A percentile compares a stretch with the other conserved stretches of the same genome.
phyloP scores from a whole-genome alignment of 2,113 vertebrate species.

The Labeo catla region DNA sequence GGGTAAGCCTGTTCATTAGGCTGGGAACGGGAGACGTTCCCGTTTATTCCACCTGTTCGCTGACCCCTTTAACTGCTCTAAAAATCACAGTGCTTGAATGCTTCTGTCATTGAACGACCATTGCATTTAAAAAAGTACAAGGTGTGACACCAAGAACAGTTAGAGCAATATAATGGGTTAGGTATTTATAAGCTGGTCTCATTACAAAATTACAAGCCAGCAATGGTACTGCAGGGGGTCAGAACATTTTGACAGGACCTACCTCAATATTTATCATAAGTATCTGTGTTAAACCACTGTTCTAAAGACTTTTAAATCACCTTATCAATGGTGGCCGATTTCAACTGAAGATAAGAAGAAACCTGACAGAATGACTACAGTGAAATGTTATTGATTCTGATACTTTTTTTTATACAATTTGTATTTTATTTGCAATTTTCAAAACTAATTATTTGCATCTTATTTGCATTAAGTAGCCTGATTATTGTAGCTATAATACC shows the following conservation, averaged over 20 bases:
- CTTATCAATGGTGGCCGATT: background rate
- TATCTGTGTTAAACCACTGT: background rate
- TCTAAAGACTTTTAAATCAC: background rate
- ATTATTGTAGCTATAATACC: background rate
- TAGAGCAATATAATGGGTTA: background rate
- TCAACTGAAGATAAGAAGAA: background rate
- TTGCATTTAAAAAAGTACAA: conserved; percentile 32
- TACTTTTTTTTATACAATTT: background rate
- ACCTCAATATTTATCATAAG: background rate
- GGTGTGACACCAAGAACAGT: background rate
- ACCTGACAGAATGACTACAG: background rate
- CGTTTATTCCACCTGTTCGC: conserved; percentile 60
- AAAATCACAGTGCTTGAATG: conserved; percentile 58
- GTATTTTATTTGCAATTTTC: background rate
- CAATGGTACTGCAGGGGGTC: background rate
- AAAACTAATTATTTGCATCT: background rate
- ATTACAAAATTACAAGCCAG: background rate
- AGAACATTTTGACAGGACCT: background rate
- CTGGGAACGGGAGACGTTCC: conserved; percentile 44
- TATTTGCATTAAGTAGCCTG: background rate
- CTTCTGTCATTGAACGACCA: conserved; percentile 48
- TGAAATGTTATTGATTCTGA: background rate
- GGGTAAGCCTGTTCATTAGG: conserved; percentile 49
- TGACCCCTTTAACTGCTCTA: conserved; percentile 57
- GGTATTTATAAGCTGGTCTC: conserved; percentile 27